phyloP scores from a whole-genome alignment of 2,888 invertebrate genomes.

The Lottia gigantea region DNA sequence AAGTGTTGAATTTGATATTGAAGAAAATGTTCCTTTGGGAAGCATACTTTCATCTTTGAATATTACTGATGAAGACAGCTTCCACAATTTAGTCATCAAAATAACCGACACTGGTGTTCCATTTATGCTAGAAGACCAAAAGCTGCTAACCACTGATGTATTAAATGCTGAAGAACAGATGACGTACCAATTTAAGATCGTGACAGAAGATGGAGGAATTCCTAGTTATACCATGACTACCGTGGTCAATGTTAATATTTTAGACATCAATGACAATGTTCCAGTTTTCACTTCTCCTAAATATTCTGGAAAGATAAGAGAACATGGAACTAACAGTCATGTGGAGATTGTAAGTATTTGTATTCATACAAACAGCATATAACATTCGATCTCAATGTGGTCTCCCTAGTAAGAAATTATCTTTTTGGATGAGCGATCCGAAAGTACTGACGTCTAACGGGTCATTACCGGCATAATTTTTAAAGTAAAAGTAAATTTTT shows the following conservation, averaged over 20 bases:
- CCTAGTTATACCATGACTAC: background rate
- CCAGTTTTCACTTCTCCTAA: slow-evolving; percentile 78
- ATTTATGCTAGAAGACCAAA: background rate
- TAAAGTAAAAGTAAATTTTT: too few species aligned
- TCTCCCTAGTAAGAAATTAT: too few species aligned
- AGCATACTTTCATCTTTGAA: slow-evolving; percentile 7
- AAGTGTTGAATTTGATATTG: slow-evolving; percentile 14
- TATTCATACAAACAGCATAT: too few species aligned
- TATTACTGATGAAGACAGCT: slow-evolving; percentile 12
- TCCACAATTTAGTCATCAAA: too few species aligned
- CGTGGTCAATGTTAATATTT: background rate
- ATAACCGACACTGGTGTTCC: background rate
- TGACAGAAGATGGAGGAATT: background rate
- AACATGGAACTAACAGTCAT: background rate
- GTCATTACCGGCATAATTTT: too few species aligned
- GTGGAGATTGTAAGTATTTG: background rate
- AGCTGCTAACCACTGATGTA: background rate
- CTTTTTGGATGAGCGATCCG: too few species aligned
- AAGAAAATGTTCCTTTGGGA: slow-evolving; percentile 19
- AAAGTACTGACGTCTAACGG: too few species aligned
- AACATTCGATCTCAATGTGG: too few species aligned
- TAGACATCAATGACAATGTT: slow-evolving; percentile 88
- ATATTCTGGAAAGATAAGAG: background rate
- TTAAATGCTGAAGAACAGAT: background rate
- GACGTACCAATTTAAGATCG: background rate